Base-by-base conservation (phyloP, 1,140 invertebrate genomes). In the Ganaspis sp. region DNA sequence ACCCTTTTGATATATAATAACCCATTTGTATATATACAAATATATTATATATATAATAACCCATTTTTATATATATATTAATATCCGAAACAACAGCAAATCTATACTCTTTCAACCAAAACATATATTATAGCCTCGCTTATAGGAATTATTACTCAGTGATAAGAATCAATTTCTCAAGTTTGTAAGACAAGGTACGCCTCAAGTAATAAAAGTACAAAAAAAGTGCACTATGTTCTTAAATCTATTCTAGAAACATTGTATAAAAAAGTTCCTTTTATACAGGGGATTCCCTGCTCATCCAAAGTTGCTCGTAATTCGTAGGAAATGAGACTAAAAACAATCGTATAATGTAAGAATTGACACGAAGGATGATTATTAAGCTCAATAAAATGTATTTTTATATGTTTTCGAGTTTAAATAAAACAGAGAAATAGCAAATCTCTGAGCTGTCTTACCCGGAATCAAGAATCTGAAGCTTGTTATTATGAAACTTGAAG, bases 401-500 rank as follows among this genome's bases (percentile, higher is more conserved):
- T 34, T 29, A 64, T 64, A 64, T 29, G 23, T 34, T 64, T 34
- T 29, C 23, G n/a, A 29, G 23, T 64, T 29, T 6, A 29, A 64
- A 26, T 8, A 64, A 9, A 26, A 5, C 21, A 64, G 12, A 15
- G 12, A 45, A 45, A 45, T 45, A 49, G 45, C 45, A n/a, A 49
- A 49, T 49, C 45, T 40, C 21, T 29, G 58, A 29, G 26, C 23
- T 64, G 2, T 34, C 58, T 64, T 34, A 64, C 26, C 23, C 9
- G 11, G 26, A 64, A 64, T 64, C 58, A 64, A n/a, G 58, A 64
- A 64, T 64, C 58, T 64, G 26, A 64, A 29, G 23, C 58, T 64
- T 64, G 26, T 64, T 64, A 34, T 64, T 64, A 29, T 64, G 58
- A 64, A 64, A 64, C 58, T 64, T 29, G 15, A 64, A 64, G 58